phyloP scores from a whole-genome alignment of 2,888 invertebrate genomes.

The Metellina segmentata region DNA sequence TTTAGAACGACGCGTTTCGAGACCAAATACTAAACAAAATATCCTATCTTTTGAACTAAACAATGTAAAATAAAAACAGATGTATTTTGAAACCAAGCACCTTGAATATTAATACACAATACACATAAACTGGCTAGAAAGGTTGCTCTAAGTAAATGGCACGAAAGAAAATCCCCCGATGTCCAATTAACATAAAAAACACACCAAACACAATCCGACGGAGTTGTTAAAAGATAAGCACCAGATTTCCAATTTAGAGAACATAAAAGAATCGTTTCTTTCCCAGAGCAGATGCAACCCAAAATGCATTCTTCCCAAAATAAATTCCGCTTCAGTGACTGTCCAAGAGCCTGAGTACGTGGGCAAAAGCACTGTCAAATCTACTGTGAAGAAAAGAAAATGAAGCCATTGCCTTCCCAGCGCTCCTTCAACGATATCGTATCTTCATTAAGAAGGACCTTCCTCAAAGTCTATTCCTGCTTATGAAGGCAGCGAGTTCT shows the following conservation, averaged over 20 bases:
- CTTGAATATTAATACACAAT: too few relatives aligned
- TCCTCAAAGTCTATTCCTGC: conserved; percentile 28
- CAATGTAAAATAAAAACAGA: too few relatives aligned
- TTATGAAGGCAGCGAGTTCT: conserved; percentile 44
- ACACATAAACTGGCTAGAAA: too few relatives aligned
- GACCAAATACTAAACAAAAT: too few relatives aligned
- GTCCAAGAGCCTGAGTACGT: neutral
- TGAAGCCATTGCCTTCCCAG: neutral
- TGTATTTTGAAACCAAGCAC: too few relatives aligned
- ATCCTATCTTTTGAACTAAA: too few relatives aligned
- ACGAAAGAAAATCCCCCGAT: neutral
- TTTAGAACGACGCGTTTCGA: too few relatives aligned
- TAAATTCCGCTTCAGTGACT: neutral
- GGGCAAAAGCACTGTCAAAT: neutral
- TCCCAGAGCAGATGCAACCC: neutral
- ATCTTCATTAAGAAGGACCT: conserved; percentile 44
- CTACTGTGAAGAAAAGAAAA: conserved; percentile 18
- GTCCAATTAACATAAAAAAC: neutral
- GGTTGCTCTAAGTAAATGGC: neutral
- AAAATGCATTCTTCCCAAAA: conserved; percentile 1
- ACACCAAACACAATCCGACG: neutral
- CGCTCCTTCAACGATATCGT: conserved; percentile 29
- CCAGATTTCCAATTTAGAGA: neutral
- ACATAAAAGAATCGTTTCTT: neutral
- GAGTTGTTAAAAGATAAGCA: neutral